A percentile compares a stretch with the other conserved stretches of the same genome.
phyloP scores from a whole-genome alignment of 2,888 invertebrate genomes.

The Galeopsomyia nigrocyanea region DNA sequence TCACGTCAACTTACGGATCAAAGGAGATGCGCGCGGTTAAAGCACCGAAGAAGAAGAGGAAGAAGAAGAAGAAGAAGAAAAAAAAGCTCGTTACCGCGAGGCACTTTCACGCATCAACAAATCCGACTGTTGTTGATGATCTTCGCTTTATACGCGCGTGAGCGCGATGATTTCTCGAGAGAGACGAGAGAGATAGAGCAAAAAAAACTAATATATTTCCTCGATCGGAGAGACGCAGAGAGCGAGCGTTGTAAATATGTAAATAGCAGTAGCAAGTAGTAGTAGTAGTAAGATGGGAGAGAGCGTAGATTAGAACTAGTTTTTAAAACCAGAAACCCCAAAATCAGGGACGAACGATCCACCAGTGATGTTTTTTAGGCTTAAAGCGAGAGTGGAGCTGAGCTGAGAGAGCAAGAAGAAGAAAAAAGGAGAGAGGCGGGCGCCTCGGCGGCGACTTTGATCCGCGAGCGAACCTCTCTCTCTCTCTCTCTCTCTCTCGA shows the following conservation, averaged over 20 bases:
- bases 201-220: constrained; percentile 33
- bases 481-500: constrained; percentile 11
- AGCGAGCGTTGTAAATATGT: constrained; percentile 47
- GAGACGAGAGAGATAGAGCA: neutral
- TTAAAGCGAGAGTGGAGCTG: constrained; percentile 26
- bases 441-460: constrained; percentile 37
- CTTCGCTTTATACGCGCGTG: constrained; percentile 4
- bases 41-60: neutral
- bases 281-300: constrained; percentile 46
- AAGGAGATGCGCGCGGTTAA: too few species aligned
- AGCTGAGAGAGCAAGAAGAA: neutral
- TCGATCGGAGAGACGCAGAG: neutral
- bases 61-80: neutral
- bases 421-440: constrained; percentile 4
- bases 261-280: constrained; percentile 44
- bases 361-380: constrained; percentile 52
- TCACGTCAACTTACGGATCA: too few species aligned
- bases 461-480: constrained; percentile 7
- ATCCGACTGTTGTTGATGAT: neutral
- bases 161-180: neutral
- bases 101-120: constrained; percentile 17
- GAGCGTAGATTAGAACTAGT: constrained; percentile 43
- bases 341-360: constrained; percentile 51
- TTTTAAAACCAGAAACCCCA: constrained; percentile 42
- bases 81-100: constrained; percentile 11